Conservation (phyloP, 1,140 invertebrate genomes). For the Drosophila serrata region DNA sequence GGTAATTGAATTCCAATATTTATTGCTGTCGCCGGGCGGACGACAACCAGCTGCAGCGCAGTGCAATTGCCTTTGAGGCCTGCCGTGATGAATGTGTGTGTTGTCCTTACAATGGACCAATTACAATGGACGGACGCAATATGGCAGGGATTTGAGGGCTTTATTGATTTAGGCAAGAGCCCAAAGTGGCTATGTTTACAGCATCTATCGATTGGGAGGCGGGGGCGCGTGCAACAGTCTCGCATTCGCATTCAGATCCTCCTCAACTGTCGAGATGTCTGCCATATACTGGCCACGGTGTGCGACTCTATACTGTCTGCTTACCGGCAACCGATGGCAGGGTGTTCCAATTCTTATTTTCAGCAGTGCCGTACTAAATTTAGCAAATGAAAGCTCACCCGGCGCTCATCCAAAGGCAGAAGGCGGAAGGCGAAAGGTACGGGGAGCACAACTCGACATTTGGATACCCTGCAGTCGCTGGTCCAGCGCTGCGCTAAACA, state of each 20-base stretch:
- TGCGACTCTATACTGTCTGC: conserved; percentile 3
- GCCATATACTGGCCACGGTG: conserved; percentile 26
- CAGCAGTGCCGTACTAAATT: conserved; percentile 73
- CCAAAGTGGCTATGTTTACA: conserved; percentile 21
- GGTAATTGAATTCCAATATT: conserved; percentile 53
- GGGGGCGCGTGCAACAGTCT: conserved; percentile 33
- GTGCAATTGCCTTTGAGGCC: conserved; percentile 9
- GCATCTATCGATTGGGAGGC: conserved; percentile 33
- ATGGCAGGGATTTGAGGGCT: conserved; percentile 45
- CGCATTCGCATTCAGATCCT: neutral
- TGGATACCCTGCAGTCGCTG: neutral
- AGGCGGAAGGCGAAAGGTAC: neutral
- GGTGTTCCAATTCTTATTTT: conserved; percentile 80
- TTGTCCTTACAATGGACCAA: conserved; percentile 31
- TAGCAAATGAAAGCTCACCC: conserved; percentile 63
- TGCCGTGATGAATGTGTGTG: neutral
- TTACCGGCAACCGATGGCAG: conserved; percentile 58
- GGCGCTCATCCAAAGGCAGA: conserved; percentile 22
- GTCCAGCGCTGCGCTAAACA: conserved; percentile 5
- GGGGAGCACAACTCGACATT: neutral
- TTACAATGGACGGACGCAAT: conserved; percentile 43
- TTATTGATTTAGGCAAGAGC: conserved; percentile 67
- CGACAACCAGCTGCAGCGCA: conserved; percentile 12
- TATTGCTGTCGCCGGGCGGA: conserved; percentile 24
- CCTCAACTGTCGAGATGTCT: conserved; percentile 46